Conservation (phyloP, 2,797 vertebrate genomes). For the Remorina albescens region DNA sequence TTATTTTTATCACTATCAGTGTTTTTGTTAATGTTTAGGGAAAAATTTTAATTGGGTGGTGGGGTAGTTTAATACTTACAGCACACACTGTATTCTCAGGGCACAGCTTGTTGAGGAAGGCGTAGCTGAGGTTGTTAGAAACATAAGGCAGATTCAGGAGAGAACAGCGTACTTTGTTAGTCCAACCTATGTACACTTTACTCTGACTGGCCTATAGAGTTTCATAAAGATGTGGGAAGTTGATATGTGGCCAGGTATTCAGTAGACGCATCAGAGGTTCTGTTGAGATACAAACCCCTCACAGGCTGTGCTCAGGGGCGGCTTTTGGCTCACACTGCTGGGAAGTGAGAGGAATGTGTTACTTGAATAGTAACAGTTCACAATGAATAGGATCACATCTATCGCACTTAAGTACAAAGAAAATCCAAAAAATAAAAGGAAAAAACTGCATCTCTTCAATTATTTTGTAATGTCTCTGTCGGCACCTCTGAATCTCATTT, state of each 20-base stretch:
- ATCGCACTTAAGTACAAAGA: slow-evolving; percentile 59
- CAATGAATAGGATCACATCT: slow-evolving; percentile 45
- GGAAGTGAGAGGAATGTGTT: slow-evolving; percentile 84
- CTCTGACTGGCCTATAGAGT: slow-evolving; percentile 1
- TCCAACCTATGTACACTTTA: slow-evolving; percentile 18
- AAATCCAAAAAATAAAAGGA: slow-evolving; percentile 52
- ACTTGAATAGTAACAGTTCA: slow-evolving; percentile 61
- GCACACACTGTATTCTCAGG: slow-evolving; percentile 82
- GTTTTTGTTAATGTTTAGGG: slow-evolving; percentile 71
- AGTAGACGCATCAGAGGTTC: slow-evolving; percentile 2
- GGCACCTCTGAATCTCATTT: slow-evolving; percentile 76
- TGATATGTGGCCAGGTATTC: slow-evolving; percentile 6
- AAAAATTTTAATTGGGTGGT: slow-evolving; percentile 64
- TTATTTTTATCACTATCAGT: slow-evolving; percentile 67
- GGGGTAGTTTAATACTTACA: slow-evolving; percentile 66
- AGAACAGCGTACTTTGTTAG: slow-evolving; percentile 20
- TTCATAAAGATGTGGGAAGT: neutral
- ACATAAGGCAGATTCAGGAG: slow-evolving; percentile 51
- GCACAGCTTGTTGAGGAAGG: slow-evolving; percentile 69
- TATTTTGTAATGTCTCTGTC: slow-evolving; percentile 72
- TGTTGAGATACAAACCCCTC: slow-evolving; percentile 24
- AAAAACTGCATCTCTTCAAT: slow-evolving; percentile 55
- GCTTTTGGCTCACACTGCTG: slow-evolving; percentile 86
- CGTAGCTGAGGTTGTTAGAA: slow-evolving; percentile 30
- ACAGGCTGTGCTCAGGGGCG: slow-evolving; percentile 71